These are phyloP conservation scores for Plusia festucae DNA, from an alignment of 2,888 invertebrate species.

Conservation along the genomic window DNA sequence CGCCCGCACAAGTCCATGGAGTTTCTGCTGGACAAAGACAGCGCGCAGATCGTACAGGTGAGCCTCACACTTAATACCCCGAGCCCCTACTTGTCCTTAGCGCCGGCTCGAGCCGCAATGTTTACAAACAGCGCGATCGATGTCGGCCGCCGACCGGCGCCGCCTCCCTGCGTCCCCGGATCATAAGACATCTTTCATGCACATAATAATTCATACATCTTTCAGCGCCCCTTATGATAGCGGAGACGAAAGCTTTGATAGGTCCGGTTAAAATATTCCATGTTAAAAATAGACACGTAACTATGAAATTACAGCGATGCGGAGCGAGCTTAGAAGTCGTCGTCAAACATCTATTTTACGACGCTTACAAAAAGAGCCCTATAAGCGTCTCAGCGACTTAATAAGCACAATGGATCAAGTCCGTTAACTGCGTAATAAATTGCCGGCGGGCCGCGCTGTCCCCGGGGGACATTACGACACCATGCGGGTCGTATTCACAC, in stretches of 20 bases:
- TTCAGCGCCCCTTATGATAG: slow-evolving; percentile 39
- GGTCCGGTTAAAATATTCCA: background rate
- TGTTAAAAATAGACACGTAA: slow-evolving; percentile 1
- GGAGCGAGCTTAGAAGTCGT: slow-evolving; percentile 26
- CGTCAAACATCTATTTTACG: slow-evolving; percentile 37
- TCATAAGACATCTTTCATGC: slow-evolving; percentile 45
- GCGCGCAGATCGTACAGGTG: slow-evolving; percentile 96
- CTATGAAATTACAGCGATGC: slow-evolving; percentile 32
- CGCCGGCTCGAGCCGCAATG: slow-evolving; percentile 66
- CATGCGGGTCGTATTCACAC: slow-evolving; percentile 70
- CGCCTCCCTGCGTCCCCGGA: slow-evolving; percentile 36
- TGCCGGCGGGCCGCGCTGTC: slow-evolving; percentile 52
- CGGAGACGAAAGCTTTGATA: slow-evolving; percentile 57
- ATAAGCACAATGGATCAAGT: slow-evolving; percentile 60
- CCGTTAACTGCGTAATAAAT: slow-evolving; percentile 63
- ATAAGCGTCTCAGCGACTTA: slow-evolving; percentile 37
- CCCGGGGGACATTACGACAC: slow-evolving; percentile 71
- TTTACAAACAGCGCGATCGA: slow-evolving; percentile 86
- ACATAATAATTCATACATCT: slow-evolving; percentile 35
- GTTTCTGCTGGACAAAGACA: slow-evolving; percentile 97
- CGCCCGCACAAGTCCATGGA: slow-evolving; percentile 97
- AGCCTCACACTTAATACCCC: slow-evolving; percentile 75
- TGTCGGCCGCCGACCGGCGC: slow-evolving; percentile 72
- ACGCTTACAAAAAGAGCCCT: slow-evolving; percentile 48
- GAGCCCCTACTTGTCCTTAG: slow-evolving; percentile 22